A percentile compares a stretch with the other conserved stretches of the same genome.
These are phyloP conservation scores for Etia nguti DNA, from an alignment of 2,113 vertebrate genomes.

Conservation along the genomic window DNA sequence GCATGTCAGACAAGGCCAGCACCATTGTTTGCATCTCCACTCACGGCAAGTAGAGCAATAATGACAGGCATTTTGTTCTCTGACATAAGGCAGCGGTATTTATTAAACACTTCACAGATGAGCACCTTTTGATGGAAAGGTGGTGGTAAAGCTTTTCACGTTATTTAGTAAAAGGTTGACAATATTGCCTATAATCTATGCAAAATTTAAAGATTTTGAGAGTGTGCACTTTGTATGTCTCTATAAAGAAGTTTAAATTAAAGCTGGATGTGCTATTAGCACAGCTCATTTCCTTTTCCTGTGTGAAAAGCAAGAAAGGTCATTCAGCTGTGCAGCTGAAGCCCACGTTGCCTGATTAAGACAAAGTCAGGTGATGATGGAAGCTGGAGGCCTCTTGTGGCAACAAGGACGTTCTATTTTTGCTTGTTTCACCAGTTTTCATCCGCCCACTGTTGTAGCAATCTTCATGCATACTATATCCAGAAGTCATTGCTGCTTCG, in stretches of 20 bases:
- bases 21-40: conserved; percentile 39
- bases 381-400: conserved; percentile 26
- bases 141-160: background rate
- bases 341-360: background rate
- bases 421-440: background rate
- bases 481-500: background rate
- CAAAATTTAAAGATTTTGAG: background rate
- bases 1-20: conserved; percentile 27
- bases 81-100: background rate
- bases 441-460: background rate
- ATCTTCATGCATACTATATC: background rate
- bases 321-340: conserved; percentile 63
- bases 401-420: conserved; percentile 11
- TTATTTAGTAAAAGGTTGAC: background rate
- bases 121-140: background rate
- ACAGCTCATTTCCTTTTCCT: conserved; percentile 71
- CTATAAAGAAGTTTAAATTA: conserved; percentile 17
- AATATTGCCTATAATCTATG: background rate
- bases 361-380: conserved; percentile 13
- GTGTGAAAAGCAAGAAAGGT: conserved; percentile 60
- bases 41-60: conserved; percentile 10
- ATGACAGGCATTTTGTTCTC: background rate
- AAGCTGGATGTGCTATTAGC: conserved; percentile 46
- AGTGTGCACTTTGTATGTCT: background rate
- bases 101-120: background rate